A percentile compares a stretch with the other conserved stretches of the same genome.
Conservation (phyloP, 2,797 vertebrate genomes). For the Pteropus rufus region DNA sequence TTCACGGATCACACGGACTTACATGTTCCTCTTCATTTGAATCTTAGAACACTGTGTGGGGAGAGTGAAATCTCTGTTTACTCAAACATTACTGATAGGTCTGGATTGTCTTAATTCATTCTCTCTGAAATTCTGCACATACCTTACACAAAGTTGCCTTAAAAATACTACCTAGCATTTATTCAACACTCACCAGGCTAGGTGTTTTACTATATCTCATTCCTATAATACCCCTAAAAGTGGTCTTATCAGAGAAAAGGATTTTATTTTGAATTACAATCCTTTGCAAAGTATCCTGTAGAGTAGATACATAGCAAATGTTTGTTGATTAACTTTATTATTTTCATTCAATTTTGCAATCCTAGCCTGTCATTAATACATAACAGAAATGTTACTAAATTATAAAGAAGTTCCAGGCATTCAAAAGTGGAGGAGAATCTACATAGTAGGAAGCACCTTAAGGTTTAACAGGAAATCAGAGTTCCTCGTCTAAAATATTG, state of each 20-base stretch:
- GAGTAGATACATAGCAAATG: neutral
- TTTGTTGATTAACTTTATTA: neutral
- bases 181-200: neutral
- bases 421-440: neutral
- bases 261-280: neutral
- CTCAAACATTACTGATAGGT: neutral
- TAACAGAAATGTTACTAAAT: neutral
- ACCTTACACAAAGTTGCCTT: neutral
- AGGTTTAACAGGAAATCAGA: neutral
- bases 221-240: neutral
- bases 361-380: neutral
- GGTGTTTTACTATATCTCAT: neutral
- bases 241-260: neutral
- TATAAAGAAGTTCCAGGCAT: neutral
- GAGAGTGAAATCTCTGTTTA: constrained; percentile 1
- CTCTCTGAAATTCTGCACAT: neutral
- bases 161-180: neutral
- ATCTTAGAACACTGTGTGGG: neutral
- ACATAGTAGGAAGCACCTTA: neutral
- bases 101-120: neutral
- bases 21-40: neutral
- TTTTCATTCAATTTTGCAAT: neutral
- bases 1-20: constrained; percentile 8
- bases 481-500: neutral
- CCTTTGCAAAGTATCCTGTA: neutral